Percentiles rank a stretch among this genome's conserved stretches.
Conservation (phyloP, 2,797 vertebrate species). For the Coilia nasus region DNA sequence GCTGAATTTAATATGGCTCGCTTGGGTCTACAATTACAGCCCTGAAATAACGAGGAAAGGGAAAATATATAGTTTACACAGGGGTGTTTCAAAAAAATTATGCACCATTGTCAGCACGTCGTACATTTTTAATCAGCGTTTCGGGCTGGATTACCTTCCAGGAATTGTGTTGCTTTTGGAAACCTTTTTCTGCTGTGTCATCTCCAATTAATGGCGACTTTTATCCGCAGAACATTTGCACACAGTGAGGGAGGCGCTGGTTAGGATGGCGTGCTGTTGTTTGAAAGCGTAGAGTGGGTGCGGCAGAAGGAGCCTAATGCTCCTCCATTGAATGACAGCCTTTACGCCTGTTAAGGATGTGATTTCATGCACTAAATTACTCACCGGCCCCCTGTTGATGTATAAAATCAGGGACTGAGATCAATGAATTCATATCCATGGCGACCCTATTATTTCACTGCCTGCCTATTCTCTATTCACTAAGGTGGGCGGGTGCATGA, state of each 20-base stretch:
- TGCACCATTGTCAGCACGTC: constrained; percentile 13
- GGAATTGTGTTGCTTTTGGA: constrained; percentile 10
- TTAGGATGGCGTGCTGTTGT: background rate
- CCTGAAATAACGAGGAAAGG: background rate
- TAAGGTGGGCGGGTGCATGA: background rate
- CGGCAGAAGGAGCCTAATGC: too few species aligned
- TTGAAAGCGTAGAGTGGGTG: too few species aligned
- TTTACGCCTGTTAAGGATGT: background rate
- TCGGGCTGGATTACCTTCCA: constrained; percentile 9
- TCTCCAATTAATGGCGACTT: background rate
- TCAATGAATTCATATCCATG: constrained; percentile 1
- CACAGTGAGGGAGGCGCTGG: background rate
- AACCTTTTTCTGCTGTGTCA: background rate
- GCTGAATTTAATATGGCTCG: background rate
- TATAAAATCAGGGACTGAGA: background rate
- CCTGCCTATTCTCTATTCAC: background rate
- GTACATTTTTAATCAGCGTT: constrained; percentile 16
- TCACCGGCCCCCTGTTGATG: background rate
- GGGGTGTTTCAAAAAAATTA: background rate
- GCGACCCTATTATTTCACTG: background rate
- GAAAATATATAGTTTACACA: constrained; percentile 4
- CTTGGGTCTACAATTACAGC: constrained; percentile 4
- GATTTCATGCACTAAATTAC: background rate
- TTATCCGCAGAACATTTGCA: background rate
- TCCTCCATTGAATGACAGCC: too few species aligned